Conservation (phyloP, 2,797 vertebrate species). For the Pampus argenteus region DNA sequence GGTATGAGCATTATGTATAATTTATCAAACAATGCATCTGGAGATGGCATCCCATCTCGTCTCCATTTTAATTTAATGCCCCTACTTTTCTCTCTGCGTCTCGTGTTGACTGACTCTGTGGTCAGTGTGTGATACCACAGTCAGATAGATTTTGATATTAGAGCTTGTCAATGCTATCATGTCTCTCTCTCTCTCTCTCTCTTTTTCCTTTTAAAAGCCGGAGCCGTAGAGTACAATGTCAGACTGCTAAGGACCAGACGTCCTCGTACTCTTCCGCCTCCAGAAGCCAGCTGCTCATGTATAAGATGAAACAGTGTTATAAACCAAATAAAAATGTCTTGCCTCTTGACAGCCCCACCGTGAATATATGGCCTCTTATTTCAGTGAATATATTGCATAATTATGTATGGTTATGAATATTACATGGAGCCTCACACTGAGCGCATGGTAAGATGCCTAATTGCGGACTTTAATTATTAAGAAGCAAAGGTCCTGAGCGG, state of each 20-base stretch:
- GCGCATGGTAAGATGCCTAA: constrained; percentile 87
- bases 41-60: constrained; percentile 58
- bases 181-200: constrained; percentile 13
- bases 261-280: constrained; percentile 64
- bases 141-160: constrained; percentile 72
- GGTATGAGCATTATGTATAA: constrained; percentile 81
- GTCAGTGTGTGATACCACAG: constrained; percentile 46
- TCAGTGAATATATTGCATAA: constrained; percentile 86
- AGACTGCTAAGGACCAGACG: constrained; percentile 63
- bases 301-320: constrained; percentile 83
- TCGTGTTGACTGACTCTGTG: constrained; percentile 63
- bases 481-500: constrained; percentile 84
- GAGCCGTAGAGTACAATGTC: constrained; percentile 50
- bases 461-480: constrained; percentile 92
- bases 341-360: constrained; percentile 80
- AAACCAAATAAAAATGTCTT: constrained; percentile 87
- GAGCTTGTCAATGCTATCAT: constrained; percentile 34
- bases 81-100: constrained; percentile 45
- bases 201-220: constrained; percentile 15
- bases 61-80: constrained; percentile 71
- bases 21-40: constrained; percentile 78
- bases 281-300: constrained; percentile 74
- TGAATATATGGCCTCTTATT: constrained; percentile 83
- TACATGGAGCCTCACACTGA: constrained; percentile 83
- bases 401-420: constrained; percentile 88